A percentile compares a stretch with the other conserved stretches of the same genome.
Evolutionary conservation across 1,140 invertebrate species (phyloP).

Genomic region (Leptoteleia sp.): DNA sequence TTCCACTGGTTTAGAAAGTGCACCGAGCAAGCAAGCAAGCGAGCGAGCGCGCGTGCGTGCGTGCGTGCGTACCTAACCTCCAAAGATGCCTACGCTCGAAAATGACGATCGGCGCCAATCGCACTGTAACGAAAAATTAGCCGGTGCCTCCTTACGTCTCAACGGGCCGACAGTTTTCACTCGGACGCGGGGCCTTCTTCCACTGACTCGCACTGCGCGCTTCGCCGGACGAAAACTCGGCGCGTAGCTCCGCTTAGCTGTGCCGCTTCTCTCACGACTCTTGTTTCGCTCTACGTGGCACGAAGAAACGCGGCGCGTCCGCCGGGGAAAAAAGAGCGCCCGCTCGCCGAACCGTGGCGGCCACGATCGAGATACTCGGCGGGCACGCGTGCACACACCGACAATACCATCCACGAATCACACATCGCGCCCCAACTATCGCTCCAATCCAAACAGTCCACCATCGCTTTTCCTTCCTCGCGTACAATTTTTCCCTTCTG

Average conservation of each 20-base stretch:
- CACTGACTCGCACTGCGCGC: no score
- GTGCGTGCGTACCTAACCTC: constrained; percentile 20
- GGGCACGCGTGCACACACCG: constrained; percentile 26
- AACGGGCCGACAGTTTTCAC: neutral
- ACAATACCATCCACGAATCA: neutral
- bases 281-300: constrained; percentile 41
- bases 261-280: constrained; percentile 23
- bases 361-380: constrained; percentile 44
- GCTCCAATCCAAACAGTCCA: no score
- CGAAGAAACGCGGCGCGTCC: constrained; percentile 24
- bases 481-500: no score
- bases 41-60: neutral
- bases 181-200: neutral
- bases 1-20: constrained; percentile 18
- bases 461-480: no score
- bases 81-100: constrained; percentile 12
- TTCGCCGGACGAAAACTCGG: constrained; percentile 5
- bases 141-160: constrained; percentile 15
- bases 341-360: constrained; percentile 36
- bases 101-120: constrained; percentile 14
- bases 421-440: no score
- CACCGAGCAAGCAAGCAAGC: no score
- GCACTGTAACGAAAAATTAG: constrained; percentile 12
- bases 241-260: constrained; percentile 6
- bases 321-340: constrained; percentile 30